Base-by-base conservation (phyloP, 30 jellyfish, hydroid and myxozoan species). In the Turritopsis dohrnii region DNA sequence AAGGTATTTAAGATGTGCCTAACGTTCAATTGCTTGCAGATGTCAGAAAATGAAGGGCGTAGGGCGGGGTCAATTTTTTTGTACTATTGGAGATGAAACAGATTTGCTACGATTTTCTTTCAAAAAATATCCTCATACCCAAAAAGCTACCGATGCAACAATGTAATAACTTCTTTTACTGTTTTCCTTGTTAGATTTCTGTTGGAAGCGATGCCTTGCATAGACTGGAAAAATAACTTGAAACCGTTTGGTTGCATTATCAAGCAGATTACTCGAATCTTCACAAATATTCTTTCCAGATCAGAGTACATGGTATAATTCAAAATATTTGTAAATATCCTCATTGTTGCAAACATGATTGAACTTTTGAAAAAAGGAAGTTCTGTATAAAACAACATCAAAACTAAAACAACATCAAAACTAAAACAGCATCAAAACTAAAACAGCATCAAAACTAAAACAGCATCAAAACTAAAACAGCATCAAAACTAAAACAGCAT, bases 191-290 rank as follows among this genome's bases (percentile, higher is more conserved):
- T 13, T 41, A 93, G 98, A 90, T 93, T 93, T 72, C 84, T 93
- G 83, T 77, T 93, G 60, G 86, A 83, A 52, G 96, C 96, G 9
- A 66, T 93, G 77, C 88, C 98, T 16, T 53, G 85, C 1, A 93
- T 93, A 52, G 82, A 81, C 31, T 93, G 98, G 98, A 21, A 88
- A 16, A 95, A 88, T 27, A 76, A 79, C 28, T 75, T 74, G 76
- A 29, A 24, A 8, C 76, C 86, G 21, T 82, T 93, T 71, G 71
- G 81, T 7, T 88, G 72, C 20, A 81, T 93, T 13, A 88, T 93
- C 28, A 84, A 86, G 66, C 84, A 85, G 65, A 86, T 93, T 52
- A 74, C 76, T 75, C 86, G 72, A 72, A 52, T 89, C 3, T 87
- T 93, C 52, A 60, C 60, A 28, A 84, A 76, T 81, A 84, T 88